Base-by-base conservation (phyloP, 2,888 invertebrate genomes). In the Isoperla grammatica region DNA sequence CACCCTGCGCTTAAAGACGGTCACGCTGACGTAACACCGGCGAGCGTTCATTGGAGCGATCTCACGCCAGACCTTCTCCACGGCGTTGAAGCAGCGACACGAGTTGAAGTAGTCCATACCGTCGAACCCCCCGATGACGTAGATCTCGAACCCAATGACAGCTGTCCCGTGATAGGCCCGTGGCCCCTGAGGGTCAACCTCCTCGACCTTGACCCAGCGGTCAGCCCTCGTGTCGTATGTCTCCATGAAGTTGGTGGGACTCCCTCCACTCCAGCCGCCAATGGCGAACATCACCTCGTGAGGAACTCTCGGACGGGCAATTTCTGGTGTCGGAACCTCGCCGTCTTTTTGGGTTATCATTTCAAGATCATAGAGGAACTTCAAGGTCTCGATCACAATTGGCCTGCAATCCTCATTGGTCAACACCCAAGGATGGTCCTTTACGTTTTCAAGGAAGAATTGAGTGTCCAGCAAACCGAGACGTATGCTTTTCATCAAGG, bases 131-230 rank as follows among this genome's bases (percentile, higher is more conserved):
- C 96, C 95, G 65, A 95, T 88, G 3, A 93, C 86, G 74, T 88
- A 95, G 65, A 96, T 90, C 69, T 87, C 85, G 67, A 82, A 83
- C 0, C 88, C 90, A 1, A 95, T 81, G 0, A 94, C 90, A 0
- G 90, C 92, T 0, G 92, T 90, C n/a, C 95, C 95, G 71, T 95
- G 95, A 73, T 95, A 95, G 0, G 94, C 95, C 56, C 95, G 80
- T 0, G 94, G 90, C 20, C 92, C 93, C 11, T 83, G 82, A 2
- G 88, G 85, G 74, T 92, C 92, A 46, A 88, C 87, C 69, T 90
- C 87, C 65, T 84, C 81, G 9, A 88, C 84, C 81, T 84, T 84
- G 54, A 92, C 87, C 93, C 94, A 94, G 49, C 92, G 83, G 75
- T 94, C 93, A 1, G 93, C 92, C 68, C 91, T 79, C 0, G 90